Evolutionary conservation across 2,888 invertebrate genomes (phyloP).

Genomic region (Corythucha ciliata): DNA sequence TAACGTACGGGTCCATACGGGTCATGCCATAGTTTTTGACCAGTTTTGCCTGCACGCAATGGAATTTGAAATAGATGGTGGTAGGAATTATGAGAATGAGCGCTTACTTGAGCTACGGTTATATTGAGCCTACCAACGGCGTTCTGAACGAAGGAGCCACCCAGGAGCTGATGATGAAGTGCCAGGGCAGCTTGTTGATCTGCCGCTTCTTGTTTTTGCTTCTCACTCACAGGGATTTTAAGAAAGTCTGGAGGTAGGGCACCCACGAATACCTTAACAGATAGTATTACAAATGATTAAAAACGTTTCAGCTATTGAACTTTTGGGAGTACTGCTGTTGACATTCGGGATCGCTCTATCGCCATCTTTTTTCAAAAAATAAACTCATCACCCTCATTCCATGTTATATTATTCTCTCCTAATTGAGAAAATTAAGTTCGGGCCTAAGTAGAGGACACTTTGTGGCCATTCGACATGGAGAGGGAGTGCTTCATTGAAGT

Average conservation of each 20-base stretch:
- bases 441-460: too few relatives aligned
- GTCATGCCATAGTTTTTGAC: conserved; percentile 91
- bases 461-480: too few relatives aligned
- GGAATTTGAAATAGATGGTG: conserved; percentile 3
- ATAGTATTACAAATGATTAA: background rate
- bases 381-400: too few relatives aligned
- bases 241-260: conserved; percentile 71
- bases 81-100: background rate
- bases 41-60: conserved; percentile 63
- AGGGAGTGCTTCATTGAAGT: background rate
- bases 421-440: too few relatives aligned
- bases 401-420: too few relatives aligned
- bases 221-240: conserved; percentile 45
- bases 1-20: conserved; percentile 92
- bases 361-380: too few relatives aligned
- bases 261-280: conserved; percentile 60
- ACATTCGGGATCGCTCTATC: too few relatives aligned
- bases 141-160: conserved; percentile 45
- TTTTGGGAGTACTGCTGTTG: too few relatives aligned
- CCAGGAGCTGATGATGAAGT: conserved; percentile 53
- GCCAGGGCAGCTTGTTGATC: conserved; percentile 71
- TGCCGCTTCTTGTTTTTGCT: conserved; percentile 61
- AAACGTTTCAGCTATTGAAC: too few relatives aligned
- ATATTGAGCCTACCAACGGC: conserved; percentile 65
- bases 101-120: conserved; percentile 63